phyloP scores from a whole-genome alignment of 2,113 vertebrate species.

The rat (Rattus norvegicus) region GRCr8 NC_086034.1:46423001-46423500 shows the following conservation, averaged over 20 bases:
- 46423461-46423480: no score
- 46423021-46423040: not conserved
- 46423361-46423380: not conserved
- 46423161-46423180: not conserved
- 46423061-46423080: not conserved
- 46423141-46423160: not conserved
- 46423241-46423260: not conserved
- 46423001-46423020: not conserved
- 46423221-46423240: not conserved
- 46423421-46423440: no score
- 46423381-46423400: no score
- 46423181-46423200: not conserved
- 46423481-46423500: not conserved
- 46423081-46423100: not conserved
- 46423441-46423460: no score
- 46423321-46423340: not conserved
- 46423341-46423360: not conserved
- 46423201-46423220: not conserved
- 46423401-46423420: no score
- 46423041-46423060: not conserved
- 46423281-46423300: not conserved
- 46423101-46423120: not conserved
- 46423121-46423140: not conserved
- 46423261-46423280: not conserved
- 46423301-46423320: not conserved